phyloP scores from a whole-genome alignment of 2,888 invertebrate genomes.

The Fragum whitleyi region DNA sequence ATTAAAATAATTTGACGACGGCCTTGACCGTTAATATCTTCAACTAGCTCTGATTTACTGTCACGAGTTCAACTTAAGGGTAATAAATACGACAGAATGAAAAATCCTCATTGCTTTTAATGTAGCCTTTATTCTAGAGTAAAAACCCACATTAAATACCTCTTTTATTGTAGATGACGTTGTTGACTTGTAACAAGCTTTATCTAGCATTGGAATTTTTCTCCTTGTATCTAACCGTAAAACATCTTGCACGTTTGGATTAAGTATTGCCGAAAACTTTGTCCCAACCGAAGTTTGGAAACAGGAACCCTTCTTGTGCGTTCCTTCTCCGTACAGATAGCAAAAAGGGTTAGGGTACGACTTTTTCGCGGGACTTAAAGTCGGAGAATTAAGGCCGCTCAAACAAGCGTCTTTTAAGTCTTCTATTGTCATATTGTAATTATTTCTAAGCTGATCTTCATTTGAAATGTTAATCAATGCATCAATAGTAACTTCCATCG shows the following conservation, averaged over 20 bases:
- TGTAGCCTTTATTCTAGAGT: no score
- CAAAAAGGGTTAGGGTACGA: constrained; percentile 15
- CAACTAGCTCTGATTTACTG: no score
- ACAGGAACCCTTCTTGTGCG: neutral
- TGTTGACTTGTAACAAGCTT: neutral
- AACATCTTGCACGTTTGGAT: neutral
- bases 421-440: neutral
- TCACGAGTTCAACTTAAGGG: no score
- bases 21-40: no score
- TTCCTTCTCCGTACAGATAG: neutral
- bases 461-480: neutral
- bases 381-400: neutral
- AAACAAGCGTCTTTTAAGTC: neutral
- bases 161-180: neutral
- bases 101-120: no score
- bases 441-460: neutral
- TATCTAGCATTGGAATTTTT: neutral
- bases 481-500: neutral
- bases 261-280: neutral
- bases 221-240: neutral
- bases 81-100: no score
- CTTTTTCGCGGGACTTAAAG: neutral
- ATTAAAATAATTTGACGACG: no score
- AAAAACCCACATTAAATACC: neutral
- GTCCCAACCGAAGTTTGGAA: neutral